Evolutionary conservation across 2,113 vertebrate genomes (phyloP).

Genomic region (Rutilus rutilus): DNA sequence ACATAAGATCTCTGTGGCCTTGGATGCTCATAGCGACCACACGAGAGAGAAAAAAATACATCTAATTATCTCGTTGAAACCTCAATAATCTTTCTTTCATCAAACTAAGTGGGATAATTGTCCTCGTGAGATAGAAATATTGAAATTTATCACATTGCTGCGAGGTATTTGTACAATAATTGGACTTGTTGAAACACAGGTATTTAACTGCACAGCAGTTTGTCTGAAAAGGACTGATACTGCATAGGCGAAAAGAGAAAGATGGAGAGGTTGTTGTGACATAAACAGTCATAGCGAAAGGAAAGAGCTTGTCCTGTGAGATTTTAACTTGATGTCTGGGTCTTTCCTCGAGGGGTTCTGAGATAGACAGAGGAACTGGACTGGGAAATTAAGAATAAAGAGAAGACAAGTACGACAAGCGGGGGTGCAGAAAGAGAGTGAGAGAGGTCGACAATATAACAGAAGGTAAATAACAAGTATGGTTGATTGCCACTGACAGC

Average conservation of each 20-base stretch:
- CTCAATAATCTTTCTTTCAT: slow-evolving; percentile 17
- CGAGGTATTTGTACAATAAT: slow-evolving; percentile 13
- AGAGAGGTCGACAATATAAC: slow-evolving; percentile 17
- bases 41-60: not conserved
- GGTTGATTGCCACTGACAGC: not conserved
- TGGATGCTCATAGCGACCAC: not conserved
- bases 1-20: not conserved
- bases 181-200: not conserved
- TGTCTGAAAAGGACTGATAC: not conserved
- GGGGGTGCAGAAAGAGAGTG: not conserved
- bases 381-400: slow-evolving; percentile 42
- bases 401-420: slow-evolving; percentile 8
- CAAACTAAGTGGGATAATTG: slow-evolving; percentile 16
- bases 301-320: not conserved
- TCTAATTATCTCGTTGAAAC: slow-evolving; percentile 19
- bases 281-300: not conserved
- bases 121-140: not conserved
- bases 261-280: slow-evolving; percentile 17
- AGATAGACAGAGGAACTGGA: slow-evolving; percentile 26
- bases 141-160: not conserved
- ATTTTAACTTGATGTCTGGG: slow-evolving; percentile 30
- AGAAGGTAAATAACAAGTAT: slow-evolving; percentile 10
- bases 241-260: not conserved
- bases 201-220: slow-evolving; percentile 27
- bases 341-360: slow-evolving; percentile 11